Evolutionary conservation across 2,888 invertebrate genomes (phyloP), one percentile per base, ranked within the genome.

Genomic region (Apodemia mormo): DNA sequence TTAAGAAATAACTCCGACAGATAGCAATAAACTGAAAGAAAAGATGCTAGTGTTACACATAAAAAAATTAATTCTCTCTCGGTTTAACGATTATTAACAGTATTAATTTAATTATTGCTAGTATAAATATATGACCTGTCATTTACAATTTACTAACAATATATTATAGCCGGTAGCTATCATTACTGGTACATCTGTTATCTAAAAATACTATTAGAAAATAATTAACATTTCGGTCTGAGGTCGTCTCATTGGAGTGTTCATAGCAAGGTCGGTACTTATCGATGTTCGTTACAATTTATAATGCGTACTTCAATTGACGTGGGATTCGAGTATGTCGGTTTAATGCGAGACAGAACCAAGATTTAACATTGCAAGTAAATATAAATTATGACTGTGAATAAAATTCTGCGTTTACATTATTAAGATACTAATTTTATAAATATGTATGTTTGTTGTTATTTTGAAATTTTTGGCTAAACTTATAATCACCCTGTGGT

Each of bases 301-400:
- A 58, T 58, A 58, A 58, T 58, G 58, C 29, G 56, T 33, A 58
- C 58, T 58, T 58, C 58, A 58, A 58, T 58, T 58, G 58, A 76
- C 72, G 78, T 49, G 49, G 49, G 49, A 81, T 83, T 83, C 81
- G 79, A 81, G 75, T 79, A 75, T 74, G 70, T 80, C 52, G 70
- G 77, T 14, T 9, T 49, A 75, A 83, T 84, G 81, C 79, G 61
- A 71, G 30, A 74, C 5, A 10, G 30, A 58, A 58, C 58, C 58
- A 58, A 30, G 30, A 22, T 22, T 22, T 22, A 22, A 22, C 5
- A 8, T 58, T 9, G 45, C 10, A 37, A 40, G 33, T 33, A 33
- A 4, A 33, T 33, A 33, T 3, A 3, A 33, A 33, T 33, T 4
- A 33, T 33, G 4, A 33, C 33, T 33, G 2, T 33, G 33, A 2